A percentile compares a stretch with the other conserved stretches of the same genome.
These are phyloP conservation scores for Cephalopachus bancanus DNA, from an alignment of 2,797 vertebrate genomes.

Conservation along the genomic window DNA sequence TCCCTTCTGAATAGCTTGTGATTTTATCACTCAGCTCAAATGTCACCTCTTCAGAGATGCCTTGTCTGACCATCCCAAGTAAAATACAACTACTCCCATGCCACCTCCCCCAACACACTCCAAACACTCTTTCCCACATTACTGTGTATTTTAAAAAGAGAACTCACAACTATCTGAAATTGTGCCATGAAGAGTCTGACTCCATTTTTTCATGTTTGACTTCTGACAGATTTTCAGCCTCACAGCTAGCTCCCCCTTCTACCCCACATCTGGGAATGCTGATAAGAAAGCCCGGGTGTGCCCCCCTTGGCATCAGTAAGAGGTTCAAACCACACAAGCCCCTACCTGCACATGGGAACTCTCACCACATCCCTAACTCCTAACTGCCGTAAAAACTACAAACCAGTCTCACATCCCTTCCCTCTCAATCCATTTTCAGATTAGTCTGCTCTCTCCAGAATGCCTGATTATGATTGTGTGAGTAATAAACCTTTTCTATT, in stretches of 20 bases:
- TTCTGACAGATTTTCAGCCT: not conserved
- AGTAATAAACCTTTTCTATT: not conserved
- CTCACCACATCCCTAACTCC: not conserved
- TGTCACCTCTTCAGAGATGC: not conserved
- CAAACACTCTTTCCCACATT: not conserved
- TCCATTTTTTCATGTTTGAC: not conserved
- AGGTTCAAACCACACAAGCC: not conserved
- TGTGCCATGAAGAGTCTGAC: not conserved
- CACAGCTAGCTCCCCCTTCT: not conserved
- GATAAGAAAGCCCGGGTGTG: not conserved
- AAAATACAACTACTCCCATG: not conserved
- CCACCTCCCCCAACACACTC: no score
- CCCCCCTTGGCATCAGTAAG: not conserved
- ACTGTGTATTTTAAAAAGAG: not conserved
- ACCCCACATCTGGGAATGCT: not conserved
- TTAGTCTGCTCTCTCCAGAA: not conserved
- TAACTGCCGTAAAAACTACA: not conserved
- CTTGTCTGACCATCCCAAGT: no score
- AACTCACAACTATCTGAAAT: not conserved
- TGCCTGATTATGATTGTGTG: not conserved
- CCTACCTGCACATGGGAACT: not conserved
- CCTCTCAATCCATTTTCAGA: not conserved
- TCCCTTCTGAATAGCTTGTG: not conserved
- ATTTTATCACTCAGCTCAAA: not conserved
- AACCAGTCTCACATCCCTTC: not conserved